Base-by-base conservation (phyloP, 2,797 vertebrate genomes). In the Xenentodon cancila region DNA sequence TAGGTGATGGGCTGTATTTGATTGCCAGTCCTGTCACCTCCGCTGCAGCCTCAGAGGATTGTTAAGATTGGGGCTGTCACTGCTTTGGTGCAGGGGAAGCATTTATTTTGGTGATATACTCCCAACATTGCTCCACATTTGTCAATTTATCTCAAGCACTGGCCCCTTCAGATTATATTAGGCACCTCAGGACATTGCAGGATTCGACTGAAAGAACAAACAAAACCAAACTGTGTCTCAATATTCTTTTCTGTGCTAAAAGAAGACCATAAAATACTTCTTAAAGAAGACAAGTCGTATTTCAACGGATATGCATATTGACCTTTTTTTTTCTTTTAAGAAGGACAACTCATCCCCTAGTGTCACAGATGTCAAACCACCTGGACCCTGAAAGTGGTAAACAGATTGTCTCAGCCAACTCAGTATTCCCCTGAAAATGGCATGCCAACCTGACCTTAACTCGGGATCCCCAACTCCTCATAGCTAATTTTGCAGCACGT, bases 71-170 rank as follows among this genome's bases (percentile, higher is more conserved):
- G 19, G 53, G 40, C 68, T 83, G 82, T 83, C 77, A 73, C 71
- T 34, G 73, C 32, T 47, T 63, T 21, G 60, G 27, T 51, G 51
- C 40, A 52, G 68, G 62, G 81, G 59, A 69, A 69, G 56, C 78
- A 84, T 88, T 84, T 73, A 75, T 89, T 87, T 74, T 74, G 53
- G 57, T 72, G 79, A 87, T 84, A 54, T 68, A 83, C 68, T 84
- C 48, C 71, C 45, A 60, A 69, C 56, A 1, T 68, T 67, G 71
- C 57, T 66, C 73, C 9, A 1, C 51, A 25, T 66, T 76, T 71
- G 69, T 25, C 77, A 78, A 71, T 81, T 77, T 77, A 68, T 81
- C 70, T 68, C 42, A 53, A 64, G 47, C 71, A 66, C 61, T 53
- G 46, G 53, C 43, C 59, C 56, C 72, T 68, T 75, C 59, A 65